Evolutionary conservation across 1,140 invertebrate genomes (phyloP).

Genomic region (Tetranychus urticae): DNA sequence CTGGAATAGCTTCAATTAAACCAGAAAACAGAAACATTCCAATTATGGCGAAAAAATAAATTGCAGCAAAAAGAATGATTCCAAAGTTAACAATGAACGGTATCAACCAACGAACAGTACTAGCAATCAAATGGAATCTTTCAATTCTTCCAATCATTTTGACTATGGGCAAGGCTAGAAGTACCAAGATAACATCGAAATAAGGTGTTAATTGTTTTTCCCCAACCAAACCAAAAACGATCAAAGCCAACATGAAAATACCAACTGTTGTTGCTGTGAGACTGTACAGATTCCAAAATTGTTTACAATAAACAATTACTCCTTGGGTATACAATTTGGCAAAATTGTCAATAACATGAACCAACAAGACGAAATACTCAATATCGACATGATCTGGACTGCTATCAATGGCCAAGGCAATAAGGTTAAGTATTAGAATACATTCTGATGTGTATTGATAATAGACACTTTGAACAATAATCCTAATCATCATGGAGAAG

Average conservation of each 20-base stretch:
- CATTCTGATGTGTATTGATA: constrained; percentile 28
- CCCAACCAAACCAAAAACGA: not conserved
- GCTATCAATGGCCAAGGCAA: constrained; percentile 25
- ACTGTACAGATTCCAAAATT: constrained; percentile 30
- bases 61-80: constrained; percentile 28
- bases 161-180: constrained; percentile 25
- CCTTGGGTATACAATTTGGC: constrained; percentile 27
- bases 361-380: constrained; percentile 24
- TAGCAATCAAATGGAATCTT: constrained; percentile 26
- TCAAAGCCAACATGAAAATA: constrained; percentile 13
- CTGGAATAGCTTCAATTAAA: constrained; percentile 16
- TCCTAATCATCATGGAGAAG: constrained; percentile 18
- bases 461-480: constrained; percentile 20
- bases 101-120: constrained; percentile 25
- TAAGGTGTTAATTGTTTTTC: not conserved
- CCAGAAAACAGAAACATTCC: constrained; percentile 27
- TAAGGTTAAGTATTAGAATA: constrained; percentile 27
- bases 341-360: constrained; percentile 26
- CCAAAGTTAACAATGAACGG: constrained; percentile 28
- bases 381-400: constrained; percentile 21
- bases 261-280: constrained; percentile 25
- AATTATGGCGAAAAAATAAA: constrained; percentile 29
- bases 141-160: constrained; percentile 26
- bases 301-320: constrained; percentile 20
- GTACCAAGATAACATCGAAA: constrained; percentile 24